These are phyloP conservation scores for Orchesella cincta DNA, from an alignment of 1,140 invertebrate genomes.

Conservation along the genomic window DNA sequence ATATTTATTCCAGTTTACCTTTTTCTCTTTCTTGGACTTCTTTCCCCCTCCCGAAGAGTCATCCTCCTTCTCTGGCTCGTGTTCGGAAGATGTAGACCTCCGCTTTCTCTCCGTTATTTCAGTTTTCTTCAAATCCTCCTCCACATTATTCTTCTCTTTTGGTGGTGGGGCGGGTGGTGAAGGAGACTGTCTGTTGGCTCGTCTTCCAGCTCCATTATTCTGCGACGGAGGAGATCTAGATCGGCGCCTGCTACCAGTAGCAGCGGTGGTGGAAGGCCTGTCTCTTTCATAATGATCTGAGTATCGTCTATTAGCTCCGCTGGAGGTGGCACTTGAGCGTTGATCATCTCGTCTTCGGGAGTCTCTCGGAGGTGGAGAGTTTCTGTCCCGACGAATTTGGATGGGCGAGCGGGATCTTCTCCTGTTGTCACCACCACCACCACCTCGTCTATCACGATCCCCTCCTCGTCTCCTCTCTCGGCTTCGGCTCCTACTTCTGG, in stretches of 20 bases:
- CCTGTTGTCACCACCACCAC: background rate
- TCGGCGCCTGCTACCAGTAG: background rate
- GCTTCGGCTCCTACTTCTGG: background rate
- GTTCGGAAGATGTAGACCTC: background rate
- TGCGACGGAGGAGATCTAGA: background rate
- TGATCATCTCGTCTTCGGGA: background rate
- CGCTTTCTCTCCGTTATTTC: background rate
- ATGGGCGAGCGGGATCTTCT: background rate
- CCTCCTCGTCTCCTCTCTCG: background rate
- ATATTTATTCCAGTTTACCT: background rate
- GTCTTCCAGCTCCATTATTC: background rate
- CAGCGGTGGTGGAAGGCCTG: background rate
- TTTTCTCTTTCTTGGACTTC: conserved; percentile 16
- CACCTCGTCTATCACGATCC: background rate
- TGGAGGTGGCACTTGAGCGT: background rate
- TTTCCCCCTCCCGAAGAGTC: background rate
- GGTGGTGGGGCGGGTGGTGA: background rate
- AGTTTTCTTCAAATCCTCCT: background rate
- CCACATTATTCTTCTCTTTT: background rate
- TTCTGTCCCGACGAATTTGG: background rate
- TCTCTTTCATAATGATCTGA: conserved; percentile 4
- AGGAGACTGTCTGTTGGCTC: background rate
- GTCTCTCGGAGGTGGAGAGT: background rate
- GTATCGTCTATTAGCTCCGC: background rate
- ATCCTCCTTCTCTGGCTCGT: background rate